A percentile compares a stretch with the other conserved stretches of the same genome.
Conservation (phyloP, 2,888 invertebrate species). For the Drosophila monieri region DNA sequence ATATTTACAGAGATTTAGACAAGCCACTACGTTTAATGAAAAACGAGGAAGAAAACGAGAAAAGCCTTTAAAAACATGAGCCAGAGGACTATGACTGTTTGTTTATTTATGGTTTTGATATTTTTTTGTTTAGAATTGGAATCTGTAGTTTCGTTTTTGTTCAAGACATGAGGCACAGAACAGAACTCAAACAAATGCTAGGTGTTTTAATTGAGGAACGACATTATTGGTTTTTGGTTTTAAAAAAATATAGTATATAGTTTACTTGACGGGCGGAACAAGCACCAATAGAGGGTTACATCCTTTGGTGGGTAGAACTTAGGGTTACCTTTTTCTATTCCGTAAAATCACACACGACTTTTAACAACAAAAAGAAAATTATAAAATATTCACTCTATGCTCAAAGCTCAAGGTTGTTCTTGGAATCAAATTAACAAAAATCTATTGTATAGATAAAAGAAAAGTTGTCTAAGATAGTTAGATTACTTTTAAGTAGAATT, state of each 20-base stretch:
- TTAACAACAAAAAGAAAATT: neutral
- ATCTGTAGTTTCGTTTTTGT: conserved; percentile 22
- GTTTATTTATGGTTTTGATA: conserved; percentile 20
- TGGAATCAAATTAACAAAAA: neutral
- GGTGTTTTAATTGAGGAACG: conserved; percentile 20
- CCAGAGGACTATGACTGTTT: conserved; percentile 39
- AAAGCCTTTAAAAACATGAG: conserved; percentile 10
- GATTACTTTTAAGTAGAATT: neutral
- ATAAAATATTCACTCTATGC: neutral
- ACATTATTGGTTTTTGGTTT: conserved; percentile 15
- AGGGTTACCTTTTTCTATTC: conserved; percentile 5
- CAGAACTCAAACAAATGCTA: conserved; percentile 43
- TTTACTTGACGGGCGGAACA: conserved; percentile 83
- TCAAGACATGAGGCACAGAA: conserved; percentile 41
- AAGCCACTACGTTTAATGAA: conserved; percentile 25
- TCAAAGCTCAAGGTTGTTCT: neutral
- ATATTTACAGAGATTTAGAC: conserved; percentile 29
- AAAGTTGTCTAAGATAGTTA: neutral
- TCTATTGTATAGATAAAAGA: neutral
- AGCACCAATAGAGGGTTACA: conserved; percentile 84
- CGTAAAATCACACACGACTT: neutral
- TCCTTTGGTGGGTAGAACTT: conserved; percentile 67
- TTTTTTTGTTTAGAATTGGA: conserved; percentile 1
- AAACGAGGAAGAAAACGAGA: conserved; percentile 12
- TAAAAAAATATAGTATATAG: conserved; percentile 25